Base-by-base conservation (phyloP, 2,113 vertebrate species). In the Archilochus colubris region DNA sequence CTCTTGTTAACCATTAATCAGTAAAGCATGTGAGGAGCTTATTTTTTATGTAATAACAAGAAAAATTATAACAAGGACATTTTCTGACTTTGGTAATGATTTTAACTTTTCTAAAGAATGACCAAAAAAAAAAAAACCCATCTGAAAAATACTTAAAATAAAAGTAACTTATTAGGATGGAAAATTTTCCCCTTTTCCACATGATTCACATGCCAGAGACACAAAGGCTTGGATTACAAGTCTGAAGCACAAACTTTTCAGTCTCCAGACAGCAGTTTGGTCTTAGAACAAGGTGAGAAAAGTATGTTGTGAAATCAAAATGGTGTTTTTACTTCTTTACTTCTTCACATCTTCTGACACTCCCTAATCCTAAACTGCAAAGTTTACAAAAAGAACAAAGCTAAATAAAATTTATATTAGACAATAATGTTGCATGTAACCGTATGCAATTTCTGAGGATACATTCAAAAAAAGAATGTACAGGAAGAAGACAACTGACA, bases 1-100 rank as follows among this genome's bases (percentile, higher is more conserved):
- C 46, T 72, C 30, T 94, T 46, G 63, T 54, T 58, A 88, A 84
- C 61, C 83, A 67, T 18, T 93, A 92, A 93, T 70, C 83, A 89
- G 84, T 46, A 88, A 94, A 82, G 50, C 83, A 76, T 82, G 54
- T 86, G 70, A 88, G 72, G 43, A 78, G 40, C 54, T 13, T 57
- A 24, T 63, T 94, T 76, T 67, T 68, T 14, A 53, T 25, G 33
- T 17, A 84, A 69, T 51, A 82, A 61, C 72, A 85, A 40, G 40
- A 10, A 40, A 40, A 40, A 11, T 12, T 40, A 40, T 40, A 40
- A 28, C 13, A 83, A 70, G 21, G 1, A 9, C 40, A 0, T 20
- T 55, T 80, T 69, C 18, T 43, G 1, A 33, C 9, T 40, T 74
- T 7, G 24, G 46, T 46, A 66, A 80, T 17, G 6, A 76, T 31